A percentile compares a stretch with the other conserved stretches of the same genome.
Evolutionary conservation across 2,113 vertebrate species (phyloP).

Genomic region (Prochilodus magdalenae): DNA sequence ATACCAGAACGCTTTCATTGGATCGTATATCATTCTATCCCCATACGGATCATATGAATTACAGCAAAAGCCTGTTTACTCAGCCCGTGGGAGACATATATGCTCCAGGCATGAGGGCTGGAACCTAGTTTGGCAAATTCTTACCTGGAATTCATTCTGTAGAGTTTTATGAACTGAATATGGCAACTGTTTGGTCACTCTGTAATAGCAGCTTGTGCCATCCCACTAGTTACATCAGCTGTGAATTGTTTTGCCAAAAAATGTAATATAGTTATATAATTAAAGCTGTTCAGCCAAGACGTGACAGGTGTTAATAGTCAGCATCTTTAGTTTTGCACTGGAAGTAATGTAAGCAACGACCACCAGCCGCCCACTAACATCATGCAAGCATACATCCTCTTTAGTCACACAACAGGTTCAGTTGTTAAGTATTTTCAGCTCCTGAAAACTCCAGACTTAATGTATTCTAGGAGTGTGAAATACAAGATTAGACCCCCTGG

Average conservation of each 20-base stretch:
- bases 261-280: neutral
- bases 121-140: neutral
- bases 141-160: neutral
- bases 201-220: neutral
- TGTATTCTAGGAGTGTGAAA: too few species aligned
- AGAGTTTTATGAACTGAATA: neutral
- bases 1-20: slow-evolving; percentile 40
- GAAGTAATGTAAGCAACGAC: neutral
- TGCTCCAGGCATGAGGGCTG: neutral
- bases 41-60: slow-evolving; percentile 22
- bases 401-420: too few species aligned
- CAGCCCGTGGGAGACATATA: slow-evolving; percentile 8
- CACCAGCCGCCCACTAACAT: too few species aligned
- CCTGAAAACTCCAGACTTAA: neutral
- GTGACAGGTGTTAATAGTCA: neutral
- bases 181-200: neutral
- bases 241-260: neutral
- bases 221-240: neutral
- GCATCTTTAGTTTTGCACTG: neutral
- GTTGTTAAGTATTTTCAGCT: too few species aligned
- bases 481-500: too few species aligned
- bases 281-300: neutral
- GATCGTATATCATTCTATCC: slow-evolving; percentile 24
- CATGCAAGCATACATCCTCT: too few species aligned
- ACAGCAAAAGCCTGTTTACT: slow-evolving; percentile 34